Evolutionary conservation across 2,113 vertebrate genomes (phyloP), one percentile per base, ranked within the genome.

Genomic region (Scartelaos histophorus): DNA sequence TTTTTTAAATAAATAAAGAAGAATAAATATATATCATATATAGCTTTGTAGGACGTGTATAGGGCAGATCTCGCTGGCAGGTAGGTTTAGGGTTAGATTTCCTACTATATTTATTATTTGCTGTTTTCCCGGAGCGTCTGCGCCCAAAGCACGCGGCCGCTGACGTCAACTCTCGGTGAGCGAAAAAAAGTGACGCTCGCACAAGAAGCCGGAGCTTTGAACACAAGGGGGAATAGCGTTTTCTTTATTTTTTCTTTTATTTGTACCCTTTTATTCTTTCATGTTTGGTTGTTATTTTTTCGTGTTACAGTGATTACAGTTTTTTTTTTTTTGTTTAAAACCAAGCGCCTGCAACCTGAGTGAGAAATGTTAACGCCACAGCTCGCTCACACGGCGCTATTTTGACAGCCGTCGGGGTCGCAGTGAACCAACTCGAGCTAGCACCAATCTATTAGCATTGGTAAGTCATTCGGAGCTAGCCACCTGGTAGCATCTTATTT

Each of bases 331-430:
- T 66, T 17, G 70, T 56, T 75, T 43, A 21, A 43, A 43, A 38
- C 61, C 61, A 5, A 34, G 78, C 67, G 53, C 72, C 70, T 68
- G 75, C 73, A 66, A 3, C 43, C 66, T 45, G 25, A 61, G 11
- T 15, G 81, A 34, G 47, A 70, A 76, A 46, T 66, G 74, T 83
- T 70, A 82, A 82, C 19, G 80, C 78, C 74, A 76, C 85, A 85
- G 16, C 76, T 74, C 75, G 85, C 89, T 90, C 90, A 87, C 88
- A 86, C 89, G 87, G 85, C 87, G 84, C 85, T 91, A 81, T 85
- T 91, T 92, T 93, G 91, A 91, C 92, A 93, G 90, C 92, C 92
- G 90, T 91, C 89, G 86, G 87, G 87, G 82, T 90, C 86, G 86
- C 61, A 58, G 78, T 73, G 85, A 88, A 78, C 77, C 84, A 76